Base-by-base conservation (phyloP, 1,140 invertebrate species). In the Archivesica marissinica region DNA sequence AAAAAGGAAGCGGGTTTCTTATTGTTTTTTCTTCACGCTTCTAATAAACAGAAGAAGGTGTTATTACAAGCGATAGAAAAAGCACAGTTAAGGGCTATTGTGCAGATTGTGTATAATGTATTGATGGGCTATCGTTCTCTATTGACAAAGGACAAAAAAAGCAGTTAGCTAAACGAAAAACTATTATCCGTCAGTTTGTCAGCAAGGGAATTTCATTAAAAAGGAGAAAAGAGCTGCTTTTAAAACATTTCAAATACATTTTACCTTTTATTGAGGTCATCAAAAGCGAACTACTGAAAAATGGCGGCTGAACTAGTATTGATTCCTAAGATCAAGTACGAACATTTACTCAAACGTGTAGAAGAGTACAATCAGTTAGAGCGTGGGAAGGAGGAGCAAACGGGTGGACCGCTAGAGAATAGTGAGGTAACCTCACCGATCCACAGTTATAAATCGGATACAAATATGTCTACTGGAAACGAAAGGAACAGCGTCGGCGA, bases 81-180 rank as follows among this genome's bases (percentile, higher is more conserved):
- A 54, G 39, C 47, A n/a, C 75, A 77, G 39, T 61, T 77, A 77
- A 77, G 35, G 52, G 75, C 75, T 39, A 59, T 59, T 39, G 75
- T 77, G 25, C 75, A 77, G 39, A 77, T 77, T 77, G 75, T 77
- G 35, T 77, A 77, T 44, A 77, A 77, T 35, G 20, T 77, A 4
- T 9, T 77, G n/a, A 20, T 2, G 17, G 75, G 75, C 25, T 7
- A 30, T 77, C 75, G 56, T 15, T n/a, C 75, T 2, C 56, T 77
- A 38, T 13, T 35, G 25, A 54, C 59, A 59, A 61, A 77, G 44
- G 54, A 77, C 75, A 77, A 77, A 77, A 50, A 50, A 77, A 77
- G 39, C 50, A 54, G 35, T 11, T 61, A 20, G 33, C 54, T 0
- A 77, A 77, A 59, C 38, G 30, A 47, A 77, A 77, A 77, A 20